Evolutionary conservation across 1,140 invertebrate species (phyloP).

Genomic region (Drosophila pandora): DNA sequence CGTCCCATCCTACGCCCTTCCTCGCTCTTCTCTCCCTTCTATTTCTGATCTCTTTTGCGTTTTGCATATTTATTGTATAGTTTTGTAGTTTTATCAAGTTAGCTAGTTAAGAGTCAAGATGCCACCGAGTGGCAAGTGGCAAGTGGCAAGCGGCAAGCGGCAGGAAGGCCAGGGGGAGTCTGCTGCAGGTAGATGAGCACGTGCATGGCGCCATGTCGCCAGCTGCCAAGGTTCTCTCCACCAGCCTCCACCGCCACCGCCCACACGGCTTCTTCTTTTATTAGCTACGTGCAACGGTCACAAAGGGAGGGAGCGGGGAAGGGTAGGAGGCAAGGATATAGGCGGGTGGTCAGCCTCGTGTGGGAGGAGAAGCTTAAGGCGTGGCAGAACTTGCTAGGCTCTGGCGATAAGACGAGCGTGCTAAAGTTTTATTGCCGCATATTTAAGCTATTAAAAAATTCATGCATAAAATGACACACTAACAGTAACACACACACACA

Average conservation of each 20-base stretch:
- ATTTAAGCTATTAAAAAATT: conserved; percentile 82
- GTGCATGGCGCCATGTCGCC: conserved; percentile 66
- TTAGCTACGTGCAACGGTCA: conserved; percentile 70
- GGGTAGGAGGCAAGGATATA: background rate
- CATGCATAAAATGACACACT: conserved; percentile 80
- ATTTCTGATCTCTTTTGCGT: conserved; percentile 8
- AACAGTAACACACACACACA: conserved; percentile 27
- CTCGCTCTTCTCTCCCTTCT: background rate
- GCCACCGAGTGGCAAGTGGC: conserved; percentile 48
- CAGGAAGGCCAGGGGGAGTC: background rate
- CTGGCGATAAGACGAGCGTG: conserved; percentile 77
- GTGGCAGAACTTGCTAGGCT: conserved; percentile 62
- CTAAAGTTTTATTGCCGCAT: conserved; percentile 82
- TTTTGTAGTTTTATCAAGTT: conserved; percentile 81
- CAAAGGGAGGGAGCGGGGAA: conserved; percentile 2
- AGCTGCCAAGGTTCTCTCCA: conserved; percentile 40
- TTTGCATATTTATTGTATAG: conserved; percentile 81
- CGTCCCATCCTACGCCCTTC: conserved; percentile 1
- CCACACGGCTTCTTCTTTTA: conserved; percentile 57
- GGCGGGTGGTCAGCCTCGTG: conserved; percentile 30
- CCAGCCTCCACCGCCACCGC: conserved; percentile 16
- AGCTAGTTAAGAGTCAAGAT: conserved; percentile 81
- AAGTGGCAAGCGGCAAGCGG: conserved; percentile 21
- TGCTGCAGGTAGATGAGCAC: conserved; percentile 61
- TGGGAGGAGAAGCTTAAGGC: conserved; percentile 11